These are phyloP conservation scores for Sycobia sp. DNA, from an alignment of 1,140 invertebrate species.

Conservation along the genomic window DNA sequence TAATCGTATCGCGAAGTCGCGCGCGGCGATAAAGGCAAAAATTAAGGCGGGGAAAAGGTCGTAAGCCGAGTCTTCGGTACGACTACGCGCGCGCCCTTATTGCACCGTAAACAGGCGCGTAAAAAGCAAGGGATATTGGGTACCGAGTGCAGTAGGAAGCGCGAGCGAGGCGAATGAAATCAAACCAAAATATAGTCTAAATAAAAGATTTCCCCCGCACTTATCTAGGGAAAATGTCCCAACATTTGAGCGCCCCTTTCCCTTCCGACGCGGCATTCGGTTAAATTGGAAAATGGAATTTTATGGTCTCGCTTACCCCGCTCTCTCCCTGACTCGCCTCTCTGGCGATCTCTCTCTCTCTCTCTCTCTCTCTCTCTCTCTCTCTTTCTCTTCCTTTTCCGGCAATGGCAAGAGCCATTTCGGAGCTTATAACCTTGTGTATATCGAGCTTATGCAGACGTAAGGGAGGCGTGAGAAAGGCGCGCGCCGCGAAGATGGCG, in stretches of 20 bases:
- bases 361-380: neutral
- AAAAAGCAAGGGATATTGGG: constrained; percentile 4
- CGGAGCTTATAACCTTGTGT: constrained; percentile 28
- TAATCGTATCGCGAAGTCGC: no score
- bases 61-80: no score
- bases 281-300: constrained; percentile 34
- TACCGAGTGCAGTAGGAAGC: no score
- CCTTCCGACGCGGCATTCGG: constrained; percentile 23
- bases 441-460: constrained; percentile 7
- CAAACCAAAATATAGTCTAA: constrained; percentile 28
- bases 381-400: neutral
- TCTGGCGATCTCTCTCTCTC: no score
- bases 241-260: neutral
- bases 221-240: constrained; percentile 13
- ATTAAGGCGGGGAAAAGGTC: no score
- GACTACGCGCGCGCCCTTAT: neutral
- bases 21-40: no score
- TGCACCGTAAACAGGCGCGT: constrained; percentile 19
- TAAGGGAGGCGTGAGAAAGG: constrained; percentile 7
- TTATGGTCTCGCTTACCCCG: constrained; percentile 12
- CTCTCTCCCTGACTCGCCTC: no score
- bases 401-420: neutral
- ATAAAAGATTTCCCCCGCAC: constrained; percentile 23
- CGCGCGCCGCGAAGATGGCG: no score
- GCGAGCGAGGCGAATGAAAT: constrained; percentile 4